A percentile compares a stretch with the other conserved stretches of the same genome.
These are phyloP conservation scores for Peromyscus nudipes DNA, from an alignment of 2,797 vertebrate genomes.

Conservation along the genomic window DNA sequence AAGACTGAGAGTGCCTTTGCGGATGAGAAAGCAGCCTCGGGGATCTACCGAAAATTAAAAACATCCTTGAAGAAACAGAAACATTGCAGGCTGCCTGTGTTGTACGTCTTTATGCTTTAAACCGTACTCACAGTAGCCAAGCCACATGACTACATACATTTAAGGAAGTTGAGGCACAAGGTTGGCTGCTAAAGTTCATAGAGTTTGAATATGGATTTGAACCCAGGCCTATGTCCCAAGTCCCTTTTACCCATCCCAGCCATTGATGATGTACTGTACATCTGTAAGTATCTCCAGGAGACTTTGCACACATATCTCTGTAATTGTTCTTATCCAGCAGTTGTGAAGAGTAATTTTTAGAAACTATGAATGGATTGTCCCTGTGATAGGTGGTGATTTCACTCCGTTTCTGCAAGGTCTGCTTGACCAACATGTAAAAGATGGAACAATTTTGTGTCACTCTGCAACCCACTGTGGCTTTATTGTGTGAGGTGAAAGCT, in stretches of 20 bases:
- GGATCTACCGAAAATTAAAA: not conserved
- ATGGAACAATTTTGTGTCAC: conserved; percentile 25
- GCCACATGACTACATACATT: not conserved
- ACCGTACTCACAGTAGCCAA: not conserved
- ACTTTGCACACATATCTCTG: not conserved
- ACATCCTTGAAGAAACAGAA: not conserved
- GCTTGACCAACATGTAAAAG: conserved; percentile 31
- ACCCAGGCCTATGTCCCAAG: not conserved
- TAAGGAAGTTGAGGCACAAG: conserved; percentile 11
- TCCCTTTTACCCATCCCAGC: not conserved
- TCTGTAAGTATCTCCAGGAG: not conserved
- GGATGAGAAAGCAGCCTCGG: not conserved
- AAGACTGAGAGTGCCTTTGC: not conserved
- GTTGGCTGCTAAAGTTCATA: conserved; percentile 15
- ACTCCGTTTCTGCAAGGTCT: conserved; percentile 36
- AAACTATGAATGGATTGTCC: conserved; percentile 51
- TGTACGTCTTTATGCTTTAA: conserved; percentile 19
- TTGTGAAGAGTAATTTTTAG: conserved; percentile 33
- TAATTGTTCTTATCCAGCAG: not conserved
- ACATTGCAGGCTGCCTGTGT: not conserved
- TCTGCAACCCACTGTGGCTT: conserved; percentile 31
- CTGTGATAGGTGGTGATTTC: not conserved
- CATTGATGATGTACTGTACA: not conserved
- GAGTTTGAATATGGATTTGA: not conserved
- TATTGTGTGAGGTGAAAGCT: conserved; percentile 66